Conservation (phyloP, 2,888 invertebrate genomes). For the Beris chalybata region DNA sequence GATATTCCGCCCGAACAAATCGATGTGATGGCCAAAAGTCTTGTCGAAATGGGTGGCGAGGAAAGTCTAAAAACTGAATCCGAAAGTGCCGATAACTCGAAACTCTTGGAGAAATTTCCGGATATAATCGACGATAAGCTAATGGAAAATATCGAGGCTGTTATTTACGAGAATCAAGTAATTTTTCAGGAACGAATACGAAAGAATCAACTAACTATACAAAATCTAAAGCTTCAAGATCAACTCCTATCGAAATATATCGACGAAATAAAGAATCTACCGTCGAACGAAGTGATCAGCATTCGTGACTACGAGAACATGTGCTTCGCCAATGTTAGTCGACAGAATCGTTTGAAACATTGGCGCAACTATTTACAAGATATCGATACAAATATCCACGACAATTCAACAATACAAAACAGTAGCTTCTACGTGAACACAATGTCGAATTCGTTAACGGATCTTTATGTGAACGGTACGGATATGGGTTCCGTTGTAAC, state of each 20-base stretch:
- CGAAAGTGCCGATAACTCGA: conserved; percentile 36
- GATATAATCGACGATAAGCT: conserved; percentile 39
- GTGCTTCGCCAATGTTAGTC: conserved; percentile 39
- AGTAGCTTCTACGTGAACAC: conserved; percentile 41
- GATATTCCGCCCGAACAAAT: conserved; percentile 41
- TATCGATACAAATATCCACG: conserved; percentile 40
- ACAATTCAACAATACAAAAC: conserved; percentile 40
- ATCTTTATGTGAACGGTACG: conserved; percentile 39
- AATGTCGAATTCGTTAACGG: conserved; percentile 40
- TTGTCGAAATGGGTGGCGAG: conserved; percentile 40
- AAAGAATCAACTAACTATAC: conserved; percentile 41
- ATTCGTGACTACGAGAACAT: conserved; percentile 41
- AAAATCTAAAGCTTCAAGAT: conserved; percentile 42
- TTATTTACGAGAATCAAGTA: conserved; percentile 42
- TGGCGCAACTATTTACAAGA: conserved; percentile 42
- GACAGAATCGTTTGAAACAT: conserved; percentile 39
- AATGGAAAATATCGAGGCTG: conserved; percentile 42
- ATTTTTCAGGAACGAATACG: conserved; percentile 41
- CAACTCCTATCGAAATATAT: conserved; percentile 41
- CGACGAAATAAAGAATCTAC: conserved; percentile 38
- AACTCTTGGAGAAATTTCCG: conserved; percentile 39
- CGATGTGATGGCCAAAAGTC: conserved; percentile 40
- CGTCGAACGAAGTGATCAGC: conserved; percentile 36
- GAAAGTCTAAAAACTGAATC: conserved; percentile 38
- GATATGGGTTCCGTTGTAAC: conserved; percentile 36